Evolutionary conservation across 2,888 invertebrate species (phyloP).

Genomic region (Callyntrura guangdongensis): DNA sequence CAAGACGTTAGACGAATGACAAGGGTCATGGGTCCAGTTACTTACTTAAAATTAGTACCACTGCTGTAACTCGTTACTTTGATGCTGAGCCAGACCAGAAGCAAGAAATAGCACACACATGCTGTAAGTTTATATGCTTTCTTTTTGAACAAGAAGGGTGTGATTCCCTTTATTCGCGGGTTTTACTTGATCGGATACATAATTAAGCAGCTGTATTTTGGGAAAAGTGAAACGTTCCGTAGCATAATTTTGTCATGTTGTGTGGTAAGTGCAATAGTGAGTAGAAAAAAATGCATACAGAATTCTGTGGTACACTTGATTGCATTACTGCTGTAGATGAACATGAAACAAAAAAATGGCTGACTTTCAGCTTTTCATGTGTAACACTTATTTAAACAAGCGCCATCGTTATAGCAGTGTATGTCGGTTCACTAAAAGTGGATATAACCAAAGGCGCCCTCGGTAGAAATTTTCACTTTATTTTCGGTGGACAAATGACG

Average conservation of each 20-base stretch:
- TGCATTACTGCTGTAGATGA: not conserved
- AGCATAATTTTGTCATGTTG: not conserved
- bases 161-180: not conserved
- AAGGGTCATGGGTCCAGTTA: not conserved
- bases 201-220: slow-evolving; percentile 20
- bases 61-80: not conserved
- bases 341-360: not conserved
- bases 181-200: slow-evolving; percentile 21
- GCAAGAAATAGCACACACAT: too few relatives aligned
- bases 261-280: not conserved
- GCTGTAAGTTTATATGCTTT: too few relatives aligned
- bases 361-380: not conserved
- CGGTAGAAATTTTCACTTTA: too few relatives aligned
- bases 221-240: not conserved
- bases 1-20: slow-evolving; percentile 7
- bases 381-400: too few relatives aligned
- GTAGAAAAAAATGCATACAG: not conserved
- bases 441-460: too few relatives aligned
- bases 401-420: too few relatives aligned
- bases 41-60: not conserved
- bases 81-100: too few relatives aligned
- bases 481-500: too few relatives aligned
- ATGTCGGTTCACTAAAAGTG: too few relatives aligned
- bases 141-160: too few relatives aligned
- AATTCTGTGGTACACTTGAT: too few relatives aligned